These are phyloP conservation scores for Cynoglossus semilaevis DNA, from an alignment of 2,113 vertebrate species.

Conservation along the genomic window DNA sequence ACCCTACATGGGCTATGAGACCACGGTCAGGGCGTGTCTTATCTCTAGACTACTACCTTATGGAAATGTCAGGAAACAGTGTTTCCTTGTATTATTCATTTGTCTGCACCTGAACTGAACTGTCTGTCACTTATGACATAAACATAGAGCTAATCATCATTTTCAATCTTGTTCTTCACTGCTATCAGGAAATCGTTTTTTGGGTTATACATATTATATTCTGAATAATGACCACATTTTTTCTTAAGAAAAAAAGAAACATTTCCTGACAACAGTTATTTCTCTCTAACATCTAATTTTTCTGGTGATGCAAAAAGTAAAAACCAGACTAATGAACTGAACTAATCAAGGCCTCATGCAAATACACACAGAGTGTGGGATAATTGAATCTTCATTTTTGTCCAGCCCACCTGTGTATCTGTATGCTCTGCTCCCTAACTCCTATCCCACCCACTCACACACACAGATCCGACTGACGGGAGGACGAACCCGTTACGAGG, in stretches of 20 bases:
- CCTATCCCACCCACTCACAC: conserved; percentile 28
- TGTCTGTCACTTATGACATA: not conserved
- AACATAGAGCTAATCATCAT: conserved; percentile 15
- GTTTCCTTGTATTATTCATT: not conserved
- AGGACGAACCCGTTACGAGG: conserved; percentile 88
- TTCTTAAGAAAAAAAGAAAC: no score
- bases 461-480: conserved; percentile 90
- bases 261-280: conserved; percentile 30
- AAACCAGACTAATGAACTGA: conserved; percentile 20
- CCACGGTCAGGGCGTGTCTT: conserved; percentile 79
- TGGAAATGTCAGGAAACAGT: not conserved
- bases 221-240: no score
- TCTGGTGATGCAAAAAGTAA: conserved; percentile 16
- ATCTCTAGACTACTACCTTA: not conserved
- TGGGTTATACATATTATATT: not conserved
- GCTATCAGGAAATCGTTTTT: conserved; percentile 26
- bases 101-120: not conserved
- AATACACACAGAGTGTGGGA: conserved; percentile 23
- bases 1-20: conserved; percentile 88
- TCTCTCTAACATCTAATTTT: conserved; percentile 11
- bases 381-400: conserved; percentile 1
- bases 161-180: conserved; percentile 16
- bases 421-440: conserved; percentile 48
- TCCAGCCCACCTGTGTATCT: conserved; percentile 23
- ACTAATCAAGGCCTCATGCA: conserved; percentile 10